Conservation (phyloP, 2,113 vertebrate genomes). For the Athene cunicularia region DNA sequence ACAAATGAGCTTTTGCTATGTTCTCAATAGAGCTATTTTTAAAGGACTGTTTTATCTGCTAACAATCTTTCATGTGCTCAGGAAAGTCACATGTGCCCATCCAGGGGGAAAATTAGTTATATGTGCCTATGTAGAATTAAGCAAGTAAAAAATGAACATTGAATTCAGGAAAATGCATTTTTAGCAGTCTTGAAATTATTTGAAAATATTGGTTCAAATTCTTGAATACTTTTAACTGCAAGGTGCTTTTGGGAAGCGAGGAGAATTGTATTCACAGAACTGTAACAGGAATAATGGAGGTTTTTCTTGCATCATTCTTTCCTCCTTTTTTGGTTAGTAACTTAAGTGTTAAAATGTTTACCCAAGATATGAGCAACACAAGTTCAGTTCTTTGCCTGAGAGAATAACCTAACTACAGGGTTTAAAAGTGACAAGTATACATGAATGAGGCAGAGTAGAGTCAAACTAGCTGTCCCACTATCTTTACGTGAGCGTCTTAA, state of each 20-base stretch:
- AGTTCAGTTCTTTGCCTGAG: background rate
- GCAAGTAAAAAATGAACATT: background rate
- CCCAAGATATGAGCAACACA: background rate
- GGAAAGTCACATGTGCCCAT: background rate
- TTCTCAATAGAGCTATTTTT: background rate
- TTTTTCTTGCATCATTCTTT: background rate
- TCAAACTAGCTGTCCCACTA: background rate
- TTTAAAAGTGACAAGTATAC: background rate
- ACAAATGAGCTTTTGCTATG: background rate
- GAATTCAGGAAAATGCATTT: background rate
- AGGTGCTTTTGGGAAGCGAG: background rate
- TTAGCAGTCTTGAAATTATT: background rate
- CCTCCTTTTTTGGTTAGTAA: background rate
- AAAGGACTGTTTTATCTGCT: background rate
- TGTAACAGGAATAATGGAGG: background rate
- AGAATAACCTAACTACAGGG: background rate
- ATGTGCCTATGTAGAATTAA: background rate
- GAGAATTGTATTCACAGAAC: background rate
- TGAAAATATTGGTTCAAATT: background rate
- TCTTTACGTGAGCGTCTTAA: fast-evolving
- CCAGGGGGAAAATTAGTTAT: background rate
- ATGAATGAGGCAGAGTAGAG: background rate
- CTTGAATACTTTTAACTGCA: background rate
- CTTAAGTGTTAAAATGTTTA: background rate
- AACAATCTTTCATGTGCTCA: background rate